Evolutionary conservation across 2,888 invertebrate genomes (phyloP), one percentile per base, ranked within the genome.

Genomic region (Watsonalla binaria): DNA sequence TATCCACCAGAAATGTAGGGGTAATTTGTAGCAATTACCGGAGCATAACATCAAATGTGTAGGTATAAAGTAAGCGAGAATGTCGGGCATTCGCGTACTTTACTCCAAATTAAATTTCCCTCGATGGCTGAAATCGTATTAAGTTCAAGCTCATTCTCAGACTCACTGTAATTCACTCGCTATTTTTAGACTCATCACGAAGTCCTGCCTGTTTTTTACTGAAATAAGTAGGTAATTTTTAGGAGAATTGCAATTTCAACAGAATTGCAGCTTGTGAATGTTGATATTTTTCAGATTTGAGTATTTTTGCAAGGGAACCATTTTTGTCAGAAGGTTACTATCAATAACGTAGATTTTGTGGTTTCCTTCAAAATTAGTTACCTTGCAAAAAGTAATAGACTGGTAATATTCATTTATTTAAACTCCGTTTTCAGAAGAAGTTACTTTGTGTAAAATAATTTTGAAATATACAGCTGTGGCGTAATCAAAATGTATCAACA

Each of bases 51-150:
- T 47, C 4, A n/a, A 42, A 45, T n/a, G 15, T 33, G n/a, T 8
- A 5, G 13, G 9, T 39, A 6, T 49, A 13, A 11, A 42, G 42
- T 42, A 8, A 5, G 2, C 42, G 11, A n/a, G 37, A 49, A 15
- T 49, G 14, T 14, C 2, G 15, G 55, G 45, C 46, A 52, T 47
- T 39, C 45, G 48, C 51, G 54, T 54, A 59, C 57, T 61, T 57
- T 55, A 48, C 54, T 45, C 51, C 51, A 64, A 62, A 64, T 64
- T 62, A 58, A 51, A 53, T 56, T 56, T 53, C 46, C 48, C 35
- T 13, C 51, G n/a, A 56, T 50, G 47, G 42, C 47, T 45, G 45
- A 46, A 52, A 54, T 51, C 48, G 51, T 45, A 51, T 50, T 35
- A 52, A 58, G 51, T 55, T 52, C 50, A 35, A n/a, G 35, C 13